Evolutionary conservation across 2,797 vertebrate genomes (phyloP), one percentile per base, ranked within the genome.

Genomic region (Anguilla obscura): DNA sequence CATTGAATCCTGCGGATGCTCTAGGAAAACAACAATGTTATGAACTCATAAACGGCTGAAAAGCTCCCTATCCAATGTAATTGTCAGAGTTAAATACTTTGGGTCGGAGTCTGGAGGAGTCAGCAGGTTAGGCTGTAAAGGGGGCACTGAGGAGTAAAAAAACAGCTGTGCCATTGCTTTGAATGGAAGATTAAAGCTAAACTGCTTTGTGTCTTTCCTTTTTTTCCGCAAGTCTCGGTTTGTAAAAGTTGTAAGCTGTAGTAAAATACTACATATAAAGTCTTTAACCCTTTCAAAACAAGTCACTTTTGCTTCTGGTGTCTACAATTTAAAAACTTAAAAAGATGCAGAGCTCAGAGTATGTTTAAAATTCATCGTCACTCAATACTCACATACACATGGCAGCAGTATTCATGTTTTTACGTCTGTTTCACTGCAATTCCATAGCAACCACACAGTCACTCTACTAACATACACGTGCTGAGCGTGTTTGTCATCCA

Each of bases 181-280:
- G 87, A 86, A 88, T 87, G 88, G 89, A 24, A 94, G 95, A 95
- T 95, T 95, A 94, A 90, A 92, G 89, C 87, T 94, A 95, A 96
- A 93, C 93, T 92, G 89, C 92, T 95, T 95, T 94, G 91, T 92
- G 86, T 76, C 91, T 88, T 89, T 91, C 90, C 88, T 90, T 92
- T 89, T 90, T 89, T 24, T 48, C 14, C 40, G 21, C 18, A 45
- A 5, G 5, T 16, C 12, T 36, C 33, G 10, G 16, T 36, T 45
- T 79, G 14, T 79, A 79, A 40, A 79, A 18, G 10, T 16, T 40
- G 36, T 79, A 14, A 40, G 16, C 74, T 21, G 36, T 40, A 36
- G 71, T 76, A 40, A 33, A 14, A 76, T 2, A 12, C 1, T 71
- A 66, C 18, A 30, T 74, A 2, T 12, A 74, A 30, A 69, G 66